Evolutionary conservation across 1,140 invertebrate species (phyloP), one percentile per base, ranked within the genome.

Genomic region (Drosophila santomea): DNA sequence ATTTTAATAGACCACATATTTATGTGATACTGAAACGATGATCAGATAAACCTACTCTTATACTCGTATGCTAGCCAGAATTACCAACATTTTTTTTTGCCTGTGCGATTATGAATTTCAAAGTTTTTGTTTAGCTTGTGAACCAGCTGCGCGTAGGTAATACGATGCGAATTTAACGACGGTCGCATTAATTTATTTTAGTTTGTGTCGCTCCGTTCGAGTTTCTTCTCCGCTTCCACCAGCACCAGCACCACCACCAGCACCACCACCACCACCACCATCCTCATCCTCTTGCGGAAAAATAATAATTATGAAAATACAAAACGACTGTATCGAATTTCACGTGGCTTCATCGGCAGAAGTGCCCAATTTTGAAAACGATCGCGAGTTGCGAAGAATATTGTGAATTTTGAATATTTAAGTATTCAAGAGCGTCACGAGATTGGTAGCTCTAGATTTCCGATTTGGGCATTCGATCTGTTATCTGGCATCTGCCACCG

Each of bases 401-500:
- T 32, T 59, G 2, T 10, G 48, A 17, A 12, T 17, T 20, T 20
- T 2, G 1, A 20, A 20, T 20, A 2, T 6, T 35, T 36, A 56
- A 73, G 48, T 74, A 74, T 74, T 74, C 68, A 74, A 55, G 51
- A 55, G 57, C 57, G 15, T 74, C 72, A 74, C 72, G 72, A 74
- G 69, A 74, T 74, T 44, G 15, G 15, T 20, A 20, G 25, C 25
- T 35, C 41, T 28, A n/a, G 41, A 52, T 36, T 54, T 20, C 8
- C 25, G 11, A 44, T 35, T 20, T 20, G 52, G 36, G 12, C 35
- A 23, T 17, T 56, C 28, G 48, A 25, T 55, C 25, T 25, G 25
- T 4, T 8, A 32, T 32, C 35, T 25, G 36, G 32, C 23, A 20
- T 11, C 17, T 20, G 17, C 8, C 17, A 20, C 20, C n/a, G 3